Evolutionary conservation across 2,113 vertebrate genomes (phyloP), one percentile per base, ranked within the genome.

Genomic region (Irena cyanogastra): DNA sequence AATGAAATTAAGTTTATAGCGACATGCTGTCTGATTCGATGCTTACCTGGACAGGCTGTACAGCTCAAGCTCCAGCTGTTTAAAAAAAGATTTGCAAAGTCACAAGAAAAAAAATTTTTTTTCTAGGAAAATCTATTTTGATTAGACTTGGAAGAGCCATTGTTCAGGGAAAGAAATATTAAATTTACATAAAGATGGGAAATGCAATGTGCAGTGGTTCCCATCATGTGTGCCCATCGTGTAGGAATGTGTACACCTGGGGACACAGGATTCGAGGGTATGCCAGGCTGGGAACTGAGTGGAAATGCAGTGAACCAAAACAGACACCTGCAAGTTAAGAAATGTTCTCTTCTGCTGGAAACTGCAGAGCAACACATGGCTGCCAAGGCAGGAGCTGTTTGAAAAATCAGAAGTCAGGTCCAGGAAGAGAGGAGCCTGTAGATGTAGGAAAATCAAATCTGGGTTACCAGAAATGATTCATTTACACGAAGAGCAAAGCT

Each of bases 301-400:
- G 4, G 63, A 91, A 87, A 76, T 42, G 54, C 47, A 75, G 47
- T 23, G 70, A 88, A 88, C 68, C 61, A 82, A 93, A 95, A 1
- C 70, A 82, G 72, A 54, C 87, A 87, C 83, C 76, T 94, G 57
- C 87, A 84, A 95, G 76, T 22, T 65, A 87, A 77, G 78, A 95
- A 94, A 83, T 76, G 64, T 89, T 94, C 72, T 65, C 42, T 90
- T 68, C 57, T 90, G 59, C 80, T 85, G 83, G 71, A 89, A 94
- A 80, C 45, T 5, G 0, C 89, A n/a, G n/a, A n/a, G n/a, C n/a
- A n/a, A n/a, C n/a, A 88, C 70, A 52, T 66, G 52, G 64, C 56
- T 89, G 61, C 53, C 44, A 31, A 93, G 71, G 50, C 71, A 64
- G 78, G 33, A 89, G 35, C 66, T 63, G 16, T 80, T 56, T 72